Percentiles rank a stretch among this genome's conserved stretches.
Evolutionary conservation across 2,113 vertebrate species (phyloP).

Genomic region (Heteronetta atricapilla): DNA sequence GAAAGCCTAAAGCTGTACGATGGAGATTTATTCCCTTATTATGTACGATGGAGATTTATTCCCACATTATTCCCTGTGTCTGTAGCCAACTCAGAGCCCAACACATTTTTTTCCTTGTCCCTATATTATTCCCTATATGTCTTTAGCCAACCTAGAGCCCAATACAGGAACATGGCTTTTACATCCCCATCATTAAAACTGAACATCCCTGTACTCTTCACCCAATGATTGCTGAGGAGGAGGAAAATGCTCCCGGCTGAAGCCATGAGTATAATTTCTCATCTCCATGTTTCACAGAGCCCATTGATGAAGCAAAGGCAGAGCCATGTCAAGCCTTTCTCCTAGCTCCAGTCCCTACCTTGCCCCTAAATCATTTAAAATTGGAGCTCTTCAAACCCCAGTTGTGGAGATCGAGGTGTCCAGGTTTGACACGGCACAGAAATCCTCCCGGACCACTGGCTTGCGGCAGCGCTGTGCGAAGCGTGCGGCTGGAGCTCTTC

Average conservation of each 20-base stretch:
- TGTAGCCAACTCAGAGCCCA: neutral
- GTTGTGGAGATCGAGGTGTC: rapidly evolving
- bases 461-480: neutral
- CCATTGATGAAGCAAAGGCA: too few species aligned
- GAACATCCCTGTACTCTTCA: rapidly evolving
- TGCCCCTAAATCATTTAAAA: rapidly evolving
- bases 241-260: neutral
- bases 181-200: neutral
- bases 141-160: neutral
- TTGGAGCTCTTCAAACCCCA: neutral
- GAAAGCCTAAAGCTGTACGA: neutral
- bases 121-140: rapidly evolving
- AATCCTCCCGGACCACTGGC: too few species aligned
- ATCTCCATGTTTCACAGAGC: neutral
- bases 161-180: neutral
- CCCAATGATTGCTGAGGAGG: rapidly evolving
- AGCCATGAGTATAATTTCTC: too few species aligned
- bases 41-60: too few species aligned
- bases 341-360: neutral
- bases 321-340: neutral
- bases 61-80: too few species aligned
- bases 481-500: neutral
- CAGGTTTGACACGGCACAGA: neutral
- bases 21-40: too few species aligned
- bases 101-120: too few species aligned